phyloP scores from a whole-genome alignment of 2,888 invertebrate genomes.

The Leptarthrus brevirostris region DNA sequence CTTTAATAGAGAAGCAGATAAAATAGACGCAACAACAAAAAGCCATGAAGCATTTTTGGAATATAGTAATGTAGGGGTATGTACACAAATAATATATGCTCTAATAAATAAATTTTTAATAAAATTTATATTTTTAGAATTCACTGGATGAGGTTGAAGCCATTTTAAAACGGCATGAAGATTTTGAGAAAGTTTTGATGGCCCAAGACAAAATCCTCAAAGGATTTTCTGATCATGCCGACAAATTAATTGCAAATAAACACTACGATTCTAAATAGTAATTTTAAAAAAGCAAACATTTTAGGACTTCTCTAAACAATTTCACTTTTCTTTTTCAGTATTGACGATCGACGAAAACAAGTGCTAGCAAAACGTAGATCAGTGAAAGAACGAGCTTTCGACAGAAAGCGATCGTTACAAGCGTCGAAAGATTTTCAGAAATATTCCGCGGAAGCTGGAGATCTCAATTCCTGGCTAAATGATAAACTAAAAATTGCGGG shows the following conservation, averaged over 20 bases:
- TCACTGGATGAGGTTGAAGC: conserved; percentile 93
- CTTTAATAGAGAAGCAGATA: conserved; percentile 96
- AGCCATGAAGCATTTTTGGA: conserved; percentile 95
- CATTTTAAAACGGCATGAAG: conserved; percentile 90
- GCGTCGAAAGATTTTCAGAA: conserved; percentile 91
- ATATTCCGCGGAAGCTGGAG: conserved; percentile 92
- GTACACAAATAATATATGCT: too few relatives aligned
- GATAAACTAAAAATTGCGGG: conserved; percentile 92
- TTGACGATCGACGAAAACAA: conserved; percentile 78
- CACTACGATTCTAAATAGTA: conserved; percentile 86
- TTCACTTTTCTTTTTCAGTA: conserved; percentile 70
- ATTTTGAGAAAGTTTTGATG: conserved; percentile 89
- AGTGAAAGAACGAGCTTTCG: conserved; percentile 80
- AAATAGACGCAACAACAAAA: conserved; percentile 94
- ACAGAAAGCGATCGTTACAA: conserved; percentile 78
- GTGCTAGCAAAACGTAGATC: conserved; percentile 80
- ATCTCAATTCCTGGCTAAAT: conserved; percentile 88
- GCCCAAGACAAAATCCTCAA: conserved; percentile 94
- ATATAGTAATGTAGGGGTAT: conserved; percentile 86
- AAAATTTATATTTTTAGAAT: conserved; percentile 69
- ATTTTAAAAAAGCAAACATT: too few relatives aligned
- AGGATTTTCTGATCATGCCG: conserved; percentile 84
- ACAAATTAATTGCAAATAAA: conserved; percentile 79
- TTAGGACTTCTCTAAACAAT: too few relatives aligned
- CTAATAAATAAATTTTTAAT: too few relatives aligned